Evolutionary conservation across 2,797 vertebrate species (phyloP), one percentile per base, ranked within the genome.

Genomic region (Pseudopleuronectes americanus): DNA sequence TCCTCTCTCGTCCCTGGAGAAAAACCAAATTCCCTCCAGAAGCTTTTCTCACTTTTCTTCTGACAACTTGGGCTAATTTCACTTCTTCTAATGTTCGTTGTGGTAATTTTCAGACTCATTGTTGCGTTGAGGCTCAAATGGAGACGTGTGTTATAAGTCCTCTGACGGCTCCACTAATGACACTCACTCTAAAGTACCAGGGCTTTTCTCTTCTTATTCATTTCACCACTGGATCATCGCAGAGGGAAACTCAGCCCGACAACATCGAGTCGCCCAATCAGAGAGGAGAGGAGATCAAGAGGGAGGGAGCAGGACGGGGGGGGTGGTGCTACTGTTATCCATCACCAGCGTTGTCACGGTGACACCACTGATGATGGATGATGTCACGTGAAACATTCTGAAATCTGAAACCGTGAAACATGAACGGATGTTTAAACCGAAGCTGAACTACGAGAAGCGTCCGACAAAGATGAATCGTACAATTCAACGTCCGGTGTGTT

Each of bases 1-100:
- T 41, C 38, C 38, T 57, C n/a, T 43, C 21, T 22, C 23, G 55
- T 57, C 64, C 69, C 24, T 4, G 43, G 38, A 31, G 64, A 52
- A 69, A 67, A 55, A 17, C 31, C 62, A 22, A 8, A n/a, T 57
- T 7, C 19, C 19, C 16, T 45, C 43, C 43, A 16, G 43, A 19
- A 45, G 43, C 43, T 7, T 17, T 8, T 45, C 16, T 48, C 4
- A 13, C 22, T 58, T 54, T 16, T 8, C 13, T 31, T 51, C 38
- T 59, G 0, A 17, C n/a, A 48, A 8, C 16, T 45, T 45, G 22
- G 24, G 3, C 7, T 48, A 5, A 51, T 57, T 66, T 60, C 23
- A 33, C 51, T 10, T 57, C 75, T 12, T 52, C 49, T 52, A 22
- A 52, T 23, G 8, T 52, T 52, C 8, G 47, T 48, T n/a, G 19